phyloP scores from a whole-genome alignment of 53 echinoderm and acorn worm genomes.

The Paelopatides confundens region DNA sequence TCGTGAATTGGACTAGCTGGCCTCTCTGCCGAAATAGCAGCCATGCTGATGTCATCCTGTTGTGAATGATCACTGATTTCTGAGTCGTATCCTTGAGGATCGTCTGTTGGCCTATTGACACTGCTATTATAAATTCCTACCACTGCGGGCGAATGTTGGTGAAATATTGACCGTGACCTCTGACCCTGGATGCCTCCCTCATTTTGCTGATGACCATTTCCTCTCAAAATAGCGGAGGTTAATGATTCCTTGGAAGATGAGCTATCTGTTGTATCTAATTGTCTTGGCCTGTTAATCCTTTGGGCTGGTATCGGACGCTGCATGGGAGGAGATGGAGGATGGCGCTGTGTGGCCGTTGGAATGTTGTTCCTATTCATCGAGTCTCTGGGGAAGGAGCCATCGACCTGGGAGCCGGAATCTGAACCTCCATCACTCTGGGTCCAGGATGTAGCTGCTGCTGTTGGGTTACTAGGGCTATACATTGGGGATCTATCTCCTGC shows the following conservation, averaged over 20 bases:
- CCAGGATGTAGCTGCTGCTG: constrained; percentile 4
- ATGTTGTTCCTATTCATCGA: constrained; percentile 3
- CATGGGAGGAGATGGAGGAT: constrained; percentile 9
- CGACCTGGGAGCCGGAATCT: constrained; percentile 10
- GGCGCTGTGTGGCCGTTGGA: not conserved
- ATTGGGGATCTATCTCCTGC: constrained; percentile 81
- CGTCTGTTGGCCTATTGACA: constrained; percentile 65
- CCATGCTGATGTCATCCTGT: constrained; percentile 67
- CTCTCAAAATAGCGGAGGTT: not conserved
- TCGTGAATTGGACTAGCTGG: constrained; percentile 85
- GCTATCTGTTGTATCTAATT: not conserved
- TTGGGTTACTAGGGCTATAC: constrained; percentile 77
- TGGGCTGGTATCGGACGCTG: constrained; percentile 42
- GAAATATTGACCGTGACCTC: constrained; percentile 50
- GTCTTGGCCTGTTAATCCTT: not conserved
- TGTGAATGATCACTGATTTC: constrained; percentile 67
- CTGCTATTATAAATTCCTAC: constrained; percentile 76
- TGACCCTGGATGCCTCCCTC: constrained; percentile 14
- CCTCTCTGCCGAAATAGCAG: constrained; percentile 73
- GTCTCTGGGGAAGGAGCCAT: not conserved
- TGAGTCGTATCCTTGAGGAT: constrained; percentile 64
- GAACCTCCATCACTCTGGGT: not conserved
- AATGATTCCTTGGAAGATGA: not conserved
- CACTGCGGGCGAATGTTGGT: constrained; percentile 74
- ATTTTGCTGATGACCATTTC: constrained; percentile 14